Evolutionary conservation across 2,113 vertebrate genomes (phyloP).

Genomic region (Puntigrus tetrazona): DNA sequence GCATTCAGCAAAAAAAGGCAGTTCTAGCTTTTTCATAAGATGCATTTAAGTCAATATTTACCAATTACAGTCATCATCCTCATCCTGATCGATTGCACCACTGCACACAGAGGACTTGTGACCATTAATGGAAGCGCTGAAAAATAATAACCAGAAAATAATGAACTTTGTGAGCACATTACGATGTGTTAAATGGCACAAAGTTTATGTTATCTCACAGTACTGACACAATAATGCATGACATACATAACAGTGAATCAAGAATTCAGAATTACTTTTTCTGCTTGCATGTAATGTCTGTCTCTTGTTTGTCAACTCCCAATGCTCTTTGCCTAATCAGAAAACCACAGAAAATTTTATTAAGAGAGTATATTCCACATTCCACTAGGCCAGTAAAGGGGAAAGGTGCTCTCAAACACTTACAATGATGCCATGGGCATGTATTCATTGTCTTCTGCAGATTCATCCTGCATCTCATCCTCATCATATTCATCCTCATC

Average conservation of each 20-base stretch:
- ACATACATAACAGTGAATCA: background rate
- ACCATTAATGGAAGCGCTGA: background rate
- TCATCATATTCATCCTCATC: conserved; percentile 27
- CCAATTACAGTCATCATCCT: background rate
- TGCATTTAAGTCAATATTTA: background rate
- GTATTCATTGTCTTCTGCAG: background rate
- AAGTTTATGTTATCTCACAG: background rate
- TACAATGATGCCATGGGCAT: conserved; percentile 61
- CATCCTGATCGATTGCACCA: background rate
- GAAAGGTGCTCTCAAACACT: conserved; percentile 42
- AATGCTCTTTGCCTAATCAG: background rate
- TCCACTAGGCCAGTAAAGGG: background rate
- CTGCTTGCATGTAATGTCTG: background rate
- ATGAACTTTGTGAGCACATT: background rate
- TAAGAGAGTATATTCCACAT: background rate
- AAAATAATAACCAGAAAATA: background rate
- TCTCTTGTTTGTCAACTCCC: background rate
- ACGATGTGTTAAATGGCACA: background rate
- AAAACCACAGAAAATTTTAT: background rate
- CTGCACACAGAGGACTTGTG: background rate
- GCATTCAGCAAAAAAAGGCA: background rate
- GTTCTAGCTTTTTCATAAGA: too few species aligned
- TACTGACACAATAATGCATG: background rate
- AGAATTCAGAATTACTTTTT: background rate
- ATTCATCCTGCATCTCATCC: background rate